phyloP scores from a whole-genome alignment of 2,113 vertebrate genomes.

The Coptodon rendalli region DNA sequence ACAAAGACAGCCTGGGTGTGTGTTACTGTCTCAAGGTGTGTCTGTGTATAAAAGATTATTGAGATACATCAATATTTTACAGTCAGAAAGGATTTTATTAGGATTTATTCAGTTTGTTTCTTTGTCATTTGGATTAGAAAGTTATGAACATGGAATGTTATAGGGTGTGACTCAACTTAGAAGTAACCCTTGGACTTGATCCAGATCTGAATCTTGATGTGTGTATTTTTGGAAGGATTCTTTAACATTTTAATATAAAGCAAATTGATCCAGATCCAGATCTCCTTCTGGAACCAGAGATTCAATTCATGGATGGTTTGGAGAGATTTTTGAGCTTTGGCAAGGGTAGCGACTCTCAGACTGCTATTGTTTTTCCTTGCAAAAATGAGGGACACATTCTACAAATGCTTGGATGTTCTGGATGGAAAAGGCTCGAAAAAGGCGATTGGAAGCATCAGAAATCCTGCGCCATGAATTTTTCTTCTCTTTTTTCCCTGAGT shows the following conservation, averaged over 20 bases:
- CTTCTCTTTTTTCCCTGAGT: background rate
- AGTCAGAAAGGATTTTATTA: background rate
- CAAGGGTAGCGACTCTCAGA: background rate
- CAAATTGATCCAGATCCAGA: background rate
- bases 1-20: background rate
- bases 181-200: background rate
- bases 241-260: background rate
- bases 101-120: background rate
- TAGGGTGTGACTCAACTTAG: background rate
- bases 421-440: constrained; percentile 30
- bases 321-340: background rate
- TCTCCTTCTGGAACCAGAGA: background rate
- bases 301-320: background rate
- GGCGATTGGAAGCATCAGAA: constrained; percentile 1
- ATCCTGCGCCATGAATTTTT: background rate
- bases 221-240: background rate
- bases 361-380: background rate
- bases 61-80: background rate
- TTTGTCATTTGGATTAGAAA: background rate
- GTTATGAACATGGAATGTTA: background rate
- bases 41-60: background rate
- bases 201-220: background rate
- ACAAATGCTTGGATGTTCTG: constrained; percentile 7
- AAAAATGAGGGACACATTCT: constrained; percentile 15
- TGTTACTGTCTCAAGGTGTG: background rate